Evolutionary conservation across 2,113 vertebrate genomes (phyloP).

Genomic region (Caracal caracal): DNA sequence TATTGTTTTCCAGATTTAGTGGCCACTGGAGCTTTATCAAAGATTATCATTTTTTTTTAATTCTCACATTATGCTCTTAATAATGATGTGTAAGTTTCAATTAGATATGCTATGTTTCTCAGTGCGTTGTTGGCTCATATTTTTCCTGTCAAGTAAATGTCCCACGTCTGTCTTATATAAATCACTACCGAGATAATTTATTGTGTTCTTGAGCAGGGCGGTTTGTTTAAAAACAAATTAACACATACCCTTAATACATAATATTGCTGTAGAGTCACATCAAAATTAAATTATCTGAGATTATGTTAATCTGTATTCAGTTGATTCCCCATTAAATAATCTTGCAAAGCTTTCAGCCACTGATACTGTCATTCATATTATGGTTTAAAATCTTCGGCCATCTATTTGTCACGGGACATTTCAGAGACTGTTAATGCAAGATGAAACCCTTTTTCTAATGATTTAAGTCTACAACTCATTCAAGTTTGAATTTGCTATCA

Average conservation of each 20-base stretch:
- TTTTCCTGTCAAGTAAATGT: not conserved
- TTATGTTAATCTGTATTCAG: not conserved
- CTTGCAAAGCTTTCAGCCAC: not conserved
- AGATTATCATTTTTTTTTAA: not conserved
- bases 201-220: rapidly evolving
- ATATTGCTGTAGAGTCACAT: not conserved
- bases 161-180: not conserved
- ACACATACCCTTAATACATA: not conserved
- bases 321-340: not conserved
- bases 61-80: not conserved
- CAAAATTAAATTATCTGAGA: not conserved
- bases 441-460: not conserved
- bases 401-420: rapidly evolving
- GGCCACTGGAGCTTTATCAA: not conserved
- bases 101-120: not conserved
- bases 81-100: not conserved
- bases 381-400: not conserved
- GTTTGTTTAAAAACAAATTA: not conserved
- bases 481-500: not conserved
- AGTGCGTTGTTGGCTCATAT: not conserved
- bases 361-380: not conserved
- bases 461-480: not conserved
- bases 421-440: not conserved
- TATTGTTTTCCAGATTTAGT: not conserved
- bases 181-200: not conserved